Base-by-base conservation (phyloP, 2,888 invertebrate species). In the Nemoura dubitans region DNA sequence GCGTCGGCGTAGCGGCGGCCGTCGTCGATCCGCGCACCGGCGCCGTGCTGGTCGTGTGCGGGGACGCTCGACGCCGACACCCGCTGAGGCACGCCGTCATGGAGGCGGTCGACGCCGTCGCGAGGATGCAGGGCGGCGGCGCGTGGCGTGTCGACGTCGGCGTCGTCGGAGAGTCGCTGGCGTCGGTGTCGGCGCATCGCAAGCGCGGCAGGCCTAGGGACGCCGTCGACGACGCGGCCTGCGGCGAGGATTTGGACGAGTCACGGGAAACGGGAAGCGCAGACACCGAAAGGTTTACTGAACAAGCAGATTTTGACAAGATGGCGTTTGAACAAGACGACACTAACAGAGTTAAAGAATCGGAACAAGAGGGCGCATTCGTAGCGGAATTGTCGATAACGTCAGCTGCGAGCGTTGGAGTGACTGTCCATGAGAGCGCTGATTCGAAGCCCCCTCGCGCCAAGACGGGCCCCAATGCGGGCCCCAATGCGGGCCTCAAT, bases 41-140 rank as follows among this genome's bases (percentile, higher is more conserved):
- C 25, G 93, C 94, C 5, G 91, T 95, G 6, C 94, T 98, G 0
- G 94, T 97, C 0, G 92, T 96, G 10, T 94, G 95, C 0, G 94
- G 93, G 85, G 94, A 95, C 89, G 90, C 92, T 43, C 89, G 92
- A 0, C 86, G 89, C 7, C 86, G 88, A n/a, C 96, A 96, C 92
- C 96, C 97, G 0, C 91, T 96, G 83, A 95, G 96, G 90, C 99
- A 99, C 92, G 95, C 97, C 2, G 92, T 95, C 0, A 98, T 98
- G 96, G 92, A 97, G 59, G 96, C 96, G 14, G 93, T 98, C 86
- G 98, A 98, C 91, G 93, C 95, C 89, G 96, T 98, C 1, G 97
- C 98, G 0, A 94, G 93, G 89, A 94, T 95, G 5, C 98, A 98
- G 92, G 94, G 95, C 81, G 97, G 96, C 0, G 97, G 97, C 0